Percentiles rank a stretch among this genome's conserved stretches.
Evolutionary conservation across 1,140 invertebrate species (phyloP).

Genomic region (Lepeophtheirus salmonis): DNA sequence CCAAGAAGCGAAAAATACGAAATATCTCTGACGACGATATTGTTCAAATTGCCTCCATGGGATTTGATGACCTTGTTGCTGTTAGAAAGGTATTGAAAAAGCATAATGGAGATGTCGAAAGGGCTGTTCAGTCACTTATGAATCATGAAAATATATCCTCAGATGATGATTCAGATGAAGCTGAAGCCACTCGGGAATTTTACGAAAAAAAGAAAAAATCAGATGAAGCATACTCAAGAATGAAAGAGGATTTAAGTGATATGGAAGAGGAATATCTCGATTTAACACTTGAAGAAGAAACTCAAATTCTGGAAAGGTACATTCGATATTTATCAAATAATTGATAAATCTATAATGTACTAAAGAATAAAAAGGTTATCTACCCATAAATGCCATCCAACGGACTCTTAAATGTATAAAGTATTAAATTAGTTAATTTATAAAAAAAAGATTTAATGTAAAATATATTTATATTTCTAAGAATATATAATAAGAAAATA

Average conservation of each 20-base stretch:
- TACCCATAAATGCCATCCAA: too few species aligned
- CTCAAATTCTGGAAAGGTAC: slow-evolving; percentile 25
- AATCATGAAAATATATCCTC: slow-evolving; percentile 24
- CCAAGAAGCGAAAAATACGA: not conserved
- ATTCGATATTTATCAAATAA: slow-evolving; percentile 17
- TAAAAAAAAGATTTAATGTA: too few species aligned
- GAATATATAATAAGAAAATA: too few species aligned
- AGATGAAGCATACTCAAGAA: slow-evolving; percentile 24
- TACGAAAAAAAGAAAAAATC: slow-evolving; percentile 20
- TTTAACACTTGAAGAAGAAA: slow-evolving; percentile 25
- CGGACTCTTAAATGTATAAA: too few species aligned
- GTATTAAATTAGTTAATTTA: too few species aligned
- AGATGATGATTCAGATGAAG: not conserved
- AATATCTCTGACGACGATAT: not conserved
- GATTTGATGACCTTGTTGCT: slow-evolving; percentile 35
- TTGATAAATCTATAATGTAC: too few species aligned
- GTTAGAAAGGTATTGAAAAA: slow-evolving; percentile 35
- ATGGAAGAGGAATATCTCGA: slow-evolving; percentile 27
- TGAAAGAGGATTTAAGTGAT: slow-evolving; percentile 25
- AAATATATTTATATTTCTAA: too few species aligned
- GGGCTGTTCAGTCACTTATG: slow-evolving; percentile 36
- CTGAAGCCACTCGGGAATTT: slow-evolving; percentile 11
- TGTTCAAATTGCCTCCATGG: slow-evolving; percentile 33
- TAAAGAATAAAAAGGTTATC: too few species aligned
- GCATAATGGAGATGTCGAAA: slow-evolving; percentile 33